Conservation (phyloP, 2,888 invertebrate species). For the Limnephilus marmoratus region DNA sequence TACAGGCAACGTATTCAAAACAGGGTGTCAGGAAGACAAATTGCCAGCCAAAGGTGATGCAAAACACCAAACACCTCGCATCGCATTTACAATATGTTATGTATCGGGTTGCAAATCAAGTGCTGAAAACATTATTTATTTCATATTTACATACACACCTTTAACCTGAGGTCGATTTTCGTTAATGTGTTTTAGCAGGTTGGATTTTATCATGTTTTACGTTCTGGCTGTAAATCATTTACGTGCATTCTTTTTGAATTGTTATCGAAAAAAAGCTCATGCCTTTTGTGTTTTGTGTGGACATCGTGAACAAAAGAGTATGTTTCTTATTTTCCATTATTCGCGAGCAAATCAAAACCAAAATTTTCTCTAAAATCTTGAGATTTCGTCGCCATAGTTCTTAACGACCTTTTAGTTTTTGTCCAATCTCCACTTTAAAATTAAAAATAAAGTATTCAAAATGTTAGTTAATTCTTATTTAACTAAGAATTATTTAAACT, state of each 20-base stretch:
- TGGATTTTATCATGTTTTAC: not conserved
- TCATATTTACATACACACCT: not conserved
- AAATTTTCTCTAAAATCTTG: too few species aligned
- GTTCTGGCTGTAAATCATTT: not conserved
- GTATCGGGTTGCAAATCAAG: not conserved
- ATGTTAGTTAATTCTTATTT: too few species aligned
- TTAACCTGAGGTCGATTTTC: not conserved
- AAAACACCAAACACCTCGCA: conserved; percentile 16
- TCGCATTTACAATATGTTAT: not conserved
- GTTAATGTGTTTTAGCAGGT: not conserved
- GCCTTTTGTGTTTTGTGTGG: too few species aligned
- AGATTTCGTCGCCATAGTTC: too few species aligned
- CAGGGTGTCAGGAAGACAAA: conserved; percentile 36
- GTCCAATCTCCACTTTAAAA: too few species aligned
- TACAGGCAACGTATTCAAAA: conserved; percentile 52
- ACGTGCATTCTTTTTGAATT: not conserved
- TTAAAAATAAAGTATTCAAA: too few species aligned
- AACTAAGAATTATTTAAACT: too few species aligned
- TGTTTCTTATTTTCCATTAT: too few species aligned
- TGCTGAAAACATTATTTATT: not conserved
- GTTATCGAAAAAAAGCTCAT: too few species aligned
- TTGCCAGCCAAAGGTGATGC: conserved; percentile 20
- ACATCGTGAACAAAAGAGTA: too few species aligned
- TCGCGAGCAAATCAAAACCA: too few species aligned
- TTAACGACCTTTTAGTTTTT: too few species aligned